Conservation (phyloP, 1,140 invertebrate species). For the Papilio xuthus region DNA sequence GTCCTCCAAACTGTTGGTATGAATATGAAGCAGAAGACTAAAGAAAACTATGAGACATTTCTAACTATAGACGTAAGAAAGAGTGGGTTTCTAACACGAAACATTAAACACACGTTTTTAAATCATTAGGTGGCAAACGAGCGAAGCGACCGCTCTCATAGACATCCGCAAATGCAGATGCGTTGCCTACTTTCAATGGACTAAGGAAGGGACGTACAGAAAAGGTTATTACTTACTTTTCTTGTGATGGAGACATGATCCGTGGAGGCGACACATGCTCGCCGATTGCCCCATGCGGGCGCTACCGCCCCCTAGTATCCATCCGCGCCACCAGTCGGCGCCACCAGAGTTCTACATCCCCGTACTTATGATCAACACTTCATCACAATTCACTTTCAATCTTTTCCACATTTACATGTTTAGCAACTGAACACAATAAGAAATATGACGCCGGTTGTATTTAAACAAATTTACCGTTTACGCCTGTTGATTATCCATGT, state of each 20-base stretch:
- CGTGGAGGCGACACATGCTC: conserved; percentile 85
- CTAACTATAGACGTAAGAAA: no score
- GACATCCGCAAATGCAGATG: no score
- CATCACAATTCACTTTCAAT: conserved; percentile 54
- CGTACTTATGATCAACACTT: conserved; percentile 52
- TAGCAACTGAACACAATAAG: conserved; percentile 42
- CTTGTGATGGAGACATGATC: conserved; percentile 84
- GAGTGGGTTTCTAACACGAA: no score
- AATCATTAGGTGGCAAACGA: no score
- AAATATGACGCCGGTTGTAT: conserved; percentile 34
- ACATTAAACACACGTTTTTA: no score
- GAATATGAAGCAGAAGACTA: no score
- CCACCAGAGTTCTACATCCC: conserved; percentile 58
- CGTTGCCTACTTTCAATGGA: no score
- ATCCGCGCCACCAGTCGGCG: conserved; percentile 82
- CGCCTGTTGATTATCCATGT: conserved; percentile 38
- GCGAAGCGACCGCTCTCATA: no score
- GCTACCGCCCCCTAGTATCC: conserved; percentile 84
- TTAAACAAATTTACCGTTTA: conserved; percentile 4
- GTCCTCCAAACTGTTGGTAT: no score
- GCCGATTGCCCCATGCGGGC: conserved; percentile 85
- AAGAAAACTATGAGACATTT: no score
- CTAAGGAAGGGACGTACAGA: no score
- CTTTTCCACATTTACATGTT: conserved; percentile 47
- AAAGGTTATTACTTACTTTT: conserved; percentile 80